phyloP scores from a whole-genome alignment of 1,140 invertebrate genomes.

The Meloidogyne floridensis region DNA sequence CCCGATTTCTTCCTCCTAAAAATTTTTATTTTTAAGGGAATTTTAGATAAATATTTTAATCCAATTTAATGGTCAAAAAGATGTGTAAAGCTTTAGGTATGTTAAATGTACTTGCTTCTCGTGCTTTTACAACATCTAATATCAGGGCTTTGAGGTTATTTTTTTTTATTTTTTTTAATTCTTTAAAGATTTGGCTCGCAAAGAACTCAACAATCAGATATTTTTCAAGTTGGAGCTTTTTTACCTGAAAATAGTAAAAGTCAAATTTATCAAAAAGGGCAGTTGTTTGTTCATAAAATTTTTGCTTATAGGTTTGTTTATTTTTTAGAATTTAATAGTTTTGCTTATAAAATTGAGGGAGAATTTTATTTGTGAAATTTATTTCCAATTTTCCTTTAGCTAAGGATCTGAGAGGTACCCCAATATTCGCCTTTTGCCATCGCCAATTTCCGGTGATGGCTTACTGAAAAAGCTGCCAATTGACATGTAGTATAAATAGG shows the following conservation, averaged over 20 bases:
- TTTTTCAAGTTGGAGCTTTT: constrained; percentile 13
- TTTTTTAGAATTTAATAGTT: not conserved
- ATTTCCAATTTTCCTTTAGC: no score
- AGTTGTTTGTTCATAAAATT: constrained; percentile 55
- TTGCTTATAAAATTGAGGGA: no score
- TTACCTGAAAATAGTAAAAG: not conserved
- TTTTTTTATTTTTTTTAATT: constrained; percentile 9
- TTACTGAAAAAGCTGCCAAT: no score
- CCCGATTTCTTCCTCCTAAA: no score
- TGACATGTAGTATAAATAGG: no score
- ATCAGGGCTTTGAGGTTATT: constrained; percentile 25
- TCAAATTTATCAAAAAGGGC: constrained; percentile 39
- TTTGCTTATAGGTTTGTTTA: constrained; percentile 53
- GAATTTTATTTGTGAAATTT: no score
- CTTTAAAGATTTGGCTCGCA: constrained; percentile 22
- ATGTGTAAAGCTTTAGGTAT: constrained; percentile 6
- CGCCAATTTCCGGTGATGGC: no score
- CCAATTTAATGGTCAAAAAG: not conserved
- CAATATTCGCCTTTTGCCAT: no score
- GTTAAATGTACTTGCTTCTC: constrained; percentile 11
- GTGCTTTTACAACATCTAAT: constrained; percentile 17
- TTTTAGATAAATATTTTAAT: constrained; percentile 16
- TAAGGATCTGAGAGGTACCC: no score
- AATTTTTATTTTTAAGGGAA: not conserved
- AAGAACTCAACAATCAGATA: not conserved